These are phyloP conservation scores for Leuciscus idus DNA, from an alignment of 2,113 vertebrate genomes.

Conservation along the genomic window DNA sequence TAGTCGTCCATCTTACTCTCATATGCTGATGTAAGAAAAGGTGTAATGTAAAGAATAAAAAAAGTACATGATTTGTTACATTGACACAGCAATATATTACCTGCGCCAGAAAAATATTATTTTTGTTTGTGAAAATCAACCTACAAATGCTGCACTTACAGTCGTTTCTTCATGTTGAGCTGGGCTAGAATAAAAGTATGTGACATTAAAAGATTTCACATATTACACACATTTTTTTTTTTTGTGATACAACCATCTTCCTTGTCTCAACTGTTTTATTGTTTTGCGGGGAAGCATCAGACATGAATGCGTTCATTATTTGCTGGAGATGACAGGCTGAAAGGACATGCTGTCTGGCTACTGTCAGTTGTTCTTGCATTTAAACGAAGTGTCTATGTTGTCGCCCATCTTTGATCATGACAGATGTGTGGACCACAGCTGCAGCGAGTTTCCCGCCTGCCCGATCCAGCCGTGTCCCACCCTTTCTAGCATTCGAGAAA, in stretches of 20 bases:
- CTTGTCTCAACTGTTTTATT: neutral
- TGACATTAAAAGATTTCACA: neutral
- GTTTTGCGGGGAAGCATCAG: slow-evolving; percentile 2
- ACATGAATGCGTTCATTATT: slow-evolving; percentile 36
- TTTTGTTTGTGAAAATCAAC: neutral
- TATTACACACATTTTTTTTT: neutral
- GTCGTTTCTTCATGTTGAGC: neutral
- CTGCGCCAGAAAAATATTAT: neutral
- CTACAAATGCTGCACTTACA: neutral
- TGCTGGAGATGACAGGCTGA: neutral
- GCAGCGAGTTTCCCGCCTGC: neutral
- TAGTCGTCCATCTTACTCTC: too few relatives aligned
- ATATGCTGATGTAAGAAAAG: too few relatives aligned
- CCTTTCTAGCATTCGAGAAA: neutral
- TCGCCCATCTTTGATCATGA: neutral
- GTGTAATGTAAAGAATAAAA: too few relatives aligned
- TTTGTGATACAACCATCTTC: neutral
- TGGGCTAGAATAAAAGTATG: neutral
- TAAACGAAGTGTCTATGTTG: neutral
- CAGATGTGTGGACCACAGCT: slow-evolving; percentile 6
- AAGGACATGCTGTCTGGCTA: slow-evolving; percentile 23
- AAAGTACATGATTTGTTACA: too few relatives aligned
- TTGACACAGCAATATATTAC: neutral
- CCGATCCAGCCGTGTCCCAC: neutral
- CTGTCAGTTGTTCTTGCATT: slow-evolving; percentile 16